phyloP scores from a whole-genome alignment of 2,888 invertebrate species.

The Tachina lurida region DNA sequence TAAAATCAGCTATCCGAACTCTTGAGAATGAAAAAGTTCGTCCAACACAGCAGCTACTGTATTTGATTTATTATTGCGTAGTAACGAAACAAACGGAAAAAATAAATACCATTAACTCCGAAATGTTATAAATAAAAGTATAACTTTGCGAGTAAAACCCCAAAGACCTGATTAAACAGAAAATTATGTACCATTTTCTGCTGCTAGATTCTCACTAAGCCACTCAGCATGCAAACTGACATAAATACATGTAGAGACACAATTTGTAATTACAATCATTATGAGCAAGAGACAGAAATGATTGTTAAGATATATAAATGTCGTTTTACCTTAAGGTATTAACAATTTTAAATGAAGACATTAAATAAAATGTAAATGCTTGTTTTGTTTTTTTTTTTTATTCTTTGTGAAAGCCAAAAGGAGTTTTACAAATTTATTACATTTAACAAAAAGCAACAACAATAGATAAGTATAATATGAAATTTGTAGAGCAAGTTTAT shows the following conservation, averaged over 20 bases:
- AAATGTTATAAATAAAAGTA: slow-evolving; percentile 4
- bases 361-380: slow-evolving; percentile 31
- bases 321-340: slow-evolving; percentile 36
- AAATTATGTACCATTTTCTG: background rate
- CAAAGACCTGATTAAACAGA: slow-evolving; percentile 35
- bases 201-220: background rate
- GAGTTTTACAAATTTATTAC: slow-evolving; percentile 43
- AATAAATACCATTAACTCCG: slow-evolving; percentile 19
- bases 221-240: slow-evolving; percentile 1
- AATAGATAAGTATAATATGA: slow-evolving; percentile 8
- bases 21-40: background rate
- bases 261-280: slow-evolving; percentile 48
- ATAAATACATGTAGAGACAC: slow-evolving; percentile 28
- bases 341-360: slow-evolving; percentile 49
- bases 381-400: too few relatives aligned
- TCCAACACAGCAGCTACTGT: background rate
- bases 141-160: slow-evolving; percentile 26
- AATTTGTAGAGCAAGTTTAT: slow-evolving; percentile 4
- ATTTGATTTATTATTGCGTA: background rate
- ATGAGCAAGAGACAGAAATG: slow-evolving; percentile 7
- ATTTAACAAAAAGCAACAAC: slow-evolving; percentile 19
- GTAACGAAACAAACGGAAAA: background rate
- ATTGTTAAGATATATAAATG: slow-evolving; percentile 21
- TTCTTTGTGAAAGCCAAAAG: background rate
- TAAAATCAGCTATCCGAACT: too few relatives aligned